Evolutionary conservation across 2,888 invertebrate species (phyloP), one percentile per base, ranked within the genome.

Genomic region (Sycophila texana): DNA sequence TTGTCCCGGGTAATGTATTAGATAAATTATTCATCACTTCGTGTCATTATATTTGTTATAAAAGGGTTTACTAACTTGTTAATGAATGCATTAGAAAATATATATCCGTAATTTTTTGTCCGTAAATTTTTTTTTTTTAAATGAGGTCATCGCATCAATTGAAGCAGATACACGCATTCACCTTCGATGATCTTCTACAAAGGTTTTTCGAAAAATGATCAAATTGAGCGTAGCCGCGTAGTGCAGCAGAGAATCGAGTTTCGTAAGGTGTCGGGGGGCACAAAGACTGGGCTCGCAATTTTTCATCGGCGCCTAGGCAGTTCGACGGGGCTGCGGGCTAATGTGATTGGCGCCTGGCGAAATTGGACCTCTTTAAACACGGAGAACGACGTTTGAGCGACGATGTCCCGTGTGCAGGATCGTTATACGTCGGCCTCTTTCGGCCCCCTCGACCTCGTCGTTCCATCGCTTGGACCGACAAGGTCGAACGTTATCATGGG

Each of bases 321-420:
- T 70, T 61, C 60, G 49, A 77, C 53, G 66, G 79, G 70, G 66
- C 20, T 39, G n/a, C 65, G 81, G 77, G 84, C 82, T 87, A 87
- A 88, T 85, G 84, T 79, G 83, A 85, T 88, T 86, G 86, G 85
- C 87, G 85, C 88, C 85, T 80, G 81, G 84, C 81, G 83, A 87
- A 86, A 88, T 88, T 86, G 87, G 83, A 81, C 82, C 88, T 85
- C 87, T 87, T 88, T 88, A 87, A 83, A 70, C 83, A 81, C 81
- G 85, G 85, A 84, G 84, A 84, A 82, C 83, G 85, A 86, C 84
- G 85, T 83, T 85, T 83, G 86, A 84, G 49, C 74, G 73, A 49
- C 51, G 71, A 26, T 7, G 70, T 14, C 39, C 18, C 20, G 20
- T n/a, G 39, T 51, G 39, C 4, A 26, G 26, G 74, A 71, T 76